Base-by-base conservation (phyloP, 2,888 invertebrate genomes). In the Patella pellucida region DNA sequence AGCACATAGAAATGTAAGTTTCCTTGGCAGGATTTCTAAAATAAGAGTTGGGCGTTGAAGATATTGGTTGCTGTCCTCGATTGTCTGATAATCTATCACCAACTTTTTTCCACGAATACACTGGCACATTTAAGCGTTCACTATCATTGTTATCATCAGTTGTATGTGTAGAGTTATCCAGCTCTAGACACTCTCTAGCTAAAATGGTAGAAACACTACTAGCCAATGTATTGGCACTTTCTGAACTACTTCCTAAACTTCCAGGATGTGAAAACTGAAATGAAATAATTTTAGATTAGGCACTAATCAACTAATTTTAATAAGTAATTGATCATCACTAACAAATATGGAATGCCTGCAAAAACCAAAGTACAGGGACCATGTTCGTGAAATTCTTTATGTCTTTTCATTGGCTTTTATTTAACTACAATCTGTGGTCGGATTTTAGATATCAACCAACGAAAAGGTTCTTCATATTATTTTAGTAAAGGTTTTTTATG, bases 221-320 rank as follows among this genome's bases (percentile, higher is more conserved):
- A 52, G 75, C 78, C 50, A 77, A 75, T 9, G 84, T 83, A 69
- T 73, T 73, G 23, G 79, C 81, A 74, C 84, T 83, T 51, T 84
- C 84, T 31, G 74, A 72, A 69, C 84, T 84, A 54, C 83, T 83
- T 14, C 83, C 83, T 16, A 82, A 74, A 72, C 78, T 80, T 16
- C 62, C 62, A 7, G 23, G 62, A 23, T 62, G 9, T 11, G 62
- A 19, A 12, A 72, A 41, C 72, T 72, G 50, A 72, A 72, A 56
- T 4, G 7, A 72, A n/a, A 72, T 12, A 27, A 50, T 1, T 41
- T 41, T 9, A 41, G 7, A 27, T 27, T 27, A 27, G 27, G 3
- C 27, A 1, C 27, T 27, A 27, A 27, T 27, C 27, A 27, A 27
- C 27, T 27, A 27, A 27, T 27, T 27, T 27, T 27, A 27, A 3